These are phyloP conservation scores for Tinamus guttatus DNA, from an alignment of 2,113 vertebrate species.

Conservation along the genomic window DNA sequence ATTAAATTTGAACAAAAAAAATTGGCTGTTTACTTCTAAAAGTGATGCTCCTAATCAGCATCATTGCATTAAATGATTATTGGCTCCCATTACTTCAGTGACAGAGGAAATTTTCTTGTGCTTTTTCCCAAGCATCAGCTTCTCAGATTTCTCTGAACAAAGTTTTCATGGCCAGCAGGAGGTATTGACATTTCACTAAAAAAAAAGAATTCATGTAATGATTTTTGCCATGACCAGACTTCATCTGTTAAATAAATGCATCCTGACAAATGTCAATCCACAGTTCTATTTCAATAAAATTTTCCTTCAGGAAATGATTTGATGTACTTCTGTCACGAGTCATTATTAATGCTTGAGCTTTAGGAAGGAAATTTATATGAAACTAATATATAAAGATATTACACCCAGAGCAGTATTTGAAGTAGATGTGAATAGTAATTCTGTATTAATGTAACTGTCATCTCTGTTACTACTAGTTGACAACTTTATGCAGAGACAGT, in stretches of 20 bases:
- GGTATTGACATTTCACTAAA: neutral
- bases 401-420: conserved; percentile 21
- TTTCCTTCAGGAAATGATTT: conserved; percentile 39
- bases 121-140: neutral
- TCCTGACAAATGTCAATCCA: conserved; percentile 40
- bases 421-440: conserved; percentile 22
- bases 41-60: neutral
- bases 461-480: neutral
- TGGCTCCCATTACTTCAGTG: neutral
- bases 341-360: conserved; percentile 24
- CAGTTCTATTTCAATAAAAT: conserved; percentile 9
- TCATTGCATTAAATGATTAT: neutral
- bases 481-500: neutral
- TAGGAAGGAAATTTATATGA: conserved; percentile 21
- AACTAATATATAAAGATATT: conserved; percentile 48
- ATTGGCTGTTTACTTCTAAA: neutral
- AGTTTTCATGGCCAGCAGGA: neutral
- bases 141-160: neutral
- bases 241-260: conserved; percentile 14
- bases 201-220: neutral
- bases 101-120: neutral
- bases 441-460: conserved; percentile 28
- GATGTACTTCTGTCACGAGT: conserved; percentile 17
- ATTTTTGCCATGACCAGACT: neutral
- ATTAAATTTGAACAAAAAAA: neutral